Conservation (phyloP, 1,140 invertebrate species). For the Meloidogyne hapla region DNA sequence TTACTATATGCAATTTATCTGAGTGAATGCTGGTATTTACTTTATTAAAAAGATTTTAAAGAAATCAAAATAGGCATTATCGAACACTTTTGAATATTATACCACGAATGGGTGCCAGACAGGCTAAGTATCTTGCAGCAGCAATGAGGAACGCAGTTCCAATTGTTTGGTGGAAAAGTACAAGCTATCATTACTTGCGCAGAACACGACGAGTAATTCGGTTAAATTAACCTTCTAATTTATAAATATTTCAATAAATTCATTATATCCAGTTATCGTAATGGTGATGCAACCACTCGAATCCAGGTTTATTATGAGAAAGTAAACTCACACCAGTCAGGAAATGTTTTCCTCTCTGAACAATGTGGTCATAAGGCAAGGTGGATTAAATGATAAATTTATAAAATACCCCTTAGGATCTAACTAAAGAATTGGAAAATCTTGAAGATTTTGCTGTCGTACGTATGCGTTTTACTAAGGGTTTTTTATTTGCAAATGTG, state of each 20-base stretch:
- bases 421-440: constrained; percentile 75
- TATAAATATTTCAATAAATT: background rate
- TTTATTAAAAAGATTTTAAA: background rate
- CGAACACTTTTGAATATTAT: constrained; percentile 66
- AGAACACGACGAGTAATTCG: constrained; percentile 71
- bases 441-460: constrained; percentile 74
- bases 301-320: constrained; percentile 82
- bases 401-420: constrained; percentile 67
- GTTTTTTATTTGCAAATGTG: constrained; percentile 78
- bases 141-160: constrained; percentile 75
- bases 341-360: constrained; percentile 76
- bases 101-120: constrained; percentile 70
- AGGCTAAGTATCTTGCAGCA: constrained; percentile 73
- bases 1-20: constrained; percentile 80
- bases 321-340: constrained; percentile 78
- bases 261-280: constrained; percentile 71
- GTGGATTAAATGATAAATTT: background rate
- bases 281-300: constrained; percentile 78
- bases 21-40: constrained; percentile 74
- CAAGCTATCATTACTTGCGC: constrained; percentile 81
- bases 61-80: constrained; percentile 67
- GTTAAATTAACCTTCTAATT: background rate
- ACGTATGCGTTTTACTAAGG: constrained; percentile 75
- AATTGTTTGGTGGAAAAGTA: constrained; percentile 83
- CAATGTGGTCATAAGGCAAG: constrained; percentile 73